Conservation (phyloP, 2,888 invertebrate genomes). For the Pristionchus arcanus region DNA sequence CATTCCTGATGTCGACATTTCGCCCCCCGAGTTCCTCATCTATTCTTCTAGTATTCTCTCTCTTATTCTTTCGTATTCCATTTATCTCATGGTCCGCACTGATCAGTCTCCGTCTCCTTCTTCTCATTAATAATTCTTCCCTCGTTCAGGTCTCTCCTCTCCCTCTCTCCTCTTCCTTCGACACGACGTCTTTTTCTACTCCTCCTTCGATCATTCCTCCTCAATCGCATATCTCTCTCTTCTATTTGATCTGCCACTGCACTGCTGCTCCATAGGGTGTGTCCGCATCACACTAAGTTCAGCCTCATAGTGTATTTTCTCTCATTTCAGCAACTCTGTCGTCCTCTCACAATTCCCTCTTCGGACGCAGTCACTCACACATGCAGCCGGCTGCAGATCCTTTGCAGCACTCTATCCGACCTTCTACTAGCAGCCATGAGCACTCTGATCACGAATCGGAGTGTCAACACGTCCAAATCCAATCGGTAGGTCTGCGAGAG, state of each 20-base stretch:
- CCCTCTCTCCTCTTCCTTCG: conserved; percentile 10
- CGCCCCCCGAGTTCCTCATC: neutral
- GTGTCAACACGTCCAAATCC: neutral
- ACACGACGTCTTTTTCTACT: neutral
- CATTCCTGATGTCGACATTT: conserved; percentile 9
- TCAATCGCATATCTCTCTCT: neutral
- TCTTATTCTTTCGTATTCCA: neutral
- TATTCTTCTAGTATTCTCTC: neutral
- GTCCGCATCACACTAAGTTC: neutral
- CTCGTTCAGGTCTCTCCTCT: conserved; percentile 29
- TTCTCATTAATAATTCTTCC: neutral
- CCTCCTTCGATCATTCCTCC: conserved; percentile 5
- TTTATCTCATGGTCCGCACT: neutral
- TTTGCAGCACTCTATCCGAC: conserved; percentile 8
- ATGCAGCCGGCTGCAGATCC: conserved; percentile 35
- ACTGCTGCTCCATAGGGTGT: conserved; percentile 41
- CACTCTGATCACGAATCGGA: conserved; percentile 5
- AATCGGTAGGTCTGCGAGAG: conserved; percentile 2
- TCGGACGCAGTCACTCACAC: conserved; percentile 37
- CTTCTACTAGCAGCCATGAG: conserved; percentile 11
- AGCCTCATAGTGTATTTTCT: neutral
- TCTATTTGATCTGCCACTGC: conserved; percentile 14
- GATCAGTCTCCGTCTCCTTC: conserved; percentile 18
- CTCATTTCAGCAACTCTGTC: conserved; percentile 27
- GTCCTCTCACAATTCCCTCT: neutral